A percentile compares a stretch with the other conserved stretches of the same genome.
phyloP scores from a whole-genome alignment of 2,888 invertebrate genomes.

The Drosophila barbarae region DNA sequence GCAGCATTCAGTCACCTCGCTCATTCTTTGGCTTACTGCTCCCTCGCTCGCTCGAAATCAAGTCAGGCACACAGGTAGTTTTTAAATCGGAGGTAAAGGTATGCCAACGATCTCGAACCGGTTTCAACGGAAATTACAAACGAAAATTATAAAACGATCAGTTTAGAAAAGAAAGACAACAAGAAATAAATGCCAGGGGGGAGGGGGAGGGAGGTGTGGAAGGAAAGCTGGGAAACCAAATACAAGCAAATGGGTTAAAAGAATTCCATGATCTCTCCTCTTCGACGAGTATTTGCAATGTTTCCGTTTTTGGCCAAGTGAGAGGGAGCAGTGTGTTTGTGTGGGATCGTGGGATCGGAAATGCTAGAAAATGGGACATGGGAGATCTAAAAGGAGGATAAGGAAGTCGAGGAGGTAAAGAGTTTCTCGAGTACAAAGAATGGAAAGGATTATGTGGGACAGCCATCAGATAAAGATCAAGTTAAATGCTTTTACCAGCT shows the following conservation, averaged over 20 bases:
- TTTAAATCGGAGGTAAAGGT: constrained; percentile 48
- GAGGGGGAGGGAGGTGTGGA: neutral
- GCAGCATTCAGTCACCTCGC: constrained; percentile 34
- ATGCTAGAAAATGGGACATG: constrained; percentile 53
- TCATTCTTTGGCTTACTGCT: constrained; percentile 6
- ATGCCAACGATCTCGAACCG: constrained; percentile 78
- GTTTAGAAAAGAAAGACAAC: constrained; percentile 64
- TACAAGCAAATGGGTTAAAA: constrained; percentile 37
- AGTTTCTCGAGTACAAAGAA: constrained; percentile 1
- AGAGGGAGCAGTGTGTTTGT: constrained; percentile 8
- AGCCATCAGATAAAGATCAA: constrained; percentile 33
- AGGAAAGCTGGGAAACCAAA: constrained; percentile 38
- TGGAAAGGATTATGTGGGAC: constrained; percentile 26
- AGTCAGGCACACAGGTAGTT: constrained; percentile 64
- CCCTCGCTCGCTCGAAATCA: constrained; percentile 25
- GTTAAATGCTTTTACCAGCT: constrained; percentile 22
- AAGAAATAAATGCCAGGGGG: constrained; percentile 33
- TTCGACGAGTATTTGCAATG: constrained; percentile 20
- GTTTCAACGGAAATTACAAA: constrained; percentile 80
- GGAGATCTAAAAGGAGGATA: constrained; percentile 32
- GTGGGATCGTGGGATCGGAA: constrained; percentile 67
- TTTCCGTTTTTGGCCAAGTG: constrained; percentile 33
- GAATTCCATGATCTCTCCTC: constrained; percentile 16
- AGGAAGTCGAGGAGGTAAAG: constrained; percentile 33
- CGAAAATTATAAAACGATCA: constrained; percentile 77